A percentile compares a stretch with the other conserved stretches of the same genome.
Conservation (phyloP, 1,140 invertebrate genomes). For the Helicoverpa zea region DNA sequence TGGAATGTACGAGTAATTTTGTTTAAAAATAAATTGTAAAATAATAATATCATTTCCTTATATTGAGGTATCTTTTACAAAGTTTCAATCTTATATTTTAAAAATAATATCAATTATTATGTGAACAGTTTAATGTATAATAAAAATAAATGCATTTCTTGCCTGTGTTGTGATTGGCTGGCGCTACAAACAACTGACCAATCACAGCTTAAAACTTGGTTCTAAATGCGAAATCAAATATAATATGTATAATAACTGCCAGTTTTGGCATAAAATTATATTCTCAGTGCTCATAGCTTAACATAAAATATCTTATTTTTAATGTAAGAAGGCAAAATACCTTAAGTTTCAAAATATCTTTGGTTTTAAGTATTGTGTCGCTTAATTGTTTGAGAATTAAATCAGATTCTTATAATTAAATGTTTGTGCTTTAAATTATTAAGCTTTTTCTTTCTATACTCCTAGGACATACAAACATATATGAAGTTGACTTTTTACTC, state of each 20-base stretch:
- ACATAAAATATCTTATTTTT: not conserved
- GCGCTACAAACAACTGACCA: too few relatives aligned
- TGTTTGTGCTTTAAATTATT: too few relatives aligned
- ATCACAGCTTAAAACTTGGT: not conserved
- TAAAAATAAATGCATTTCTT: conserved; percentile 21
- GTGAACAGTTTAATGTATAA: too few relatives aligned
- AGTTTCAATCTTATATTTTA: not conserved
- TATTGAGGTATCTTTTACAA: not conserved
- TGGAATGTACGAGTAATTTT: not conserved
- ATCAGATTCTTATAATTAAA: not conserved
- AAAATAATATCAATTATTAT: not conserved
- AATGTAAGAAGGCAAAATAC: not conserved
- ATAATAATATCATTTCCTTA: conserved; percentile 3
- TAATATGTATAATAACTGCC: not conserved
- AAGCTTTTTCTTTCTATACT: too few relatives aligned
- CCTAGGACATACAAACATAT: too few relatives aligned
- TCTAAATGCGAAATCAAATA: not conserved
- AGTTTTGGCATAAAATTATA: not conserved
- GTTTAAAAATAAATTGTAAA: not conserved
- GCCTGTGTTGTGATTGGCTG: too few relatives aligned
- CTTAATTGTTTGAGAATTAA: not conserved
- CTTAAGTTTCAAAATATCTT: conserved; percentile 4
- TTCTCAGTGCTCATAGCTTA: not conserved
- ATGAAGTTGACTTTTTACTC: too few relatives aligned
- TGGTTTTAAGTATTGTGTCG: not conserved